Evolutionary conservation across 2,888 invertebrate species (phyloP).

Genomic region (Dendrolimus pini): DNA sequence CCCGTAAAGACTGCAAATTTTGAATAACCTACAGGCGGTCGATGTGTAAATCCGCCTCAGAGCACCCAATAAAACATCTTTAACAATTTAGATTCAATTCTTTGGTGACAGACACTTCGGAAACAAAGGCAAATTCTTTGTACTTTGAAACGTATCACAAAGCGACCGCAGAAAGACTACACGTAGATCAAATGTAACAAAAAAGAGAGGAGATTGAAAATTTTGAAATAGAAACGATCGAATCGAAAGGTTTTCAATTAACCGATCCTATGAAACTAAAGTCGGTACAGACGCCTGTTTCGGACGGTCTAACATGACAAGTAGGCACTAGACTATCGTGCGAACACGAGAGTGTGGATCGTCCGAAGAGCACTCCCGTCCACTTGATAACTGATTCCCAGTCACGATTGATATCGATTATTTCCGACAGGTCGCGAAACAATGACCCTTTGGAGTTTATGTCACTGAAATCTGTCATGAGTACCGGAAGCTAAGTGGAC

Average conservation of each 20-base stretch:
- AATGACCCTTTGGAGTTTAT: constrained; percentile 33
- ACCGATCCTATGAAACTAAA: constrained; percentile 33
- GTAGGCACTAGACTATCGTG: constrained; percentile 41
- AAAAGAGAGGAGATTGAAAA: not conserved
- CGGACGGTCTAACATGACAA: constrained; percentile 32
- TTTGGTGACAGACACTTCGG: no score
- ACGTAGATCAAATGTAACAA: not conserved
- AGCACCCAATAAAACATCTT: no score
- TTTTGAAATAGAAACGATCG: constrained; percentile 5
- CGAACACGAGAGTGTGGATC: constrained; percentile 36
- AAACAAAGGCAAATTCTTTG: not conserved
- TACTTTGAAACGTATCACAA: not conserved
- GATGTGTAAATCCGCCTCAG: no score
- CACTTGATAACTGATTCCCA: constrained; percentile 54
- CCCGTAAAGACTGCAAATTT: no score
- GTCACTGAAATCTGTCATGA: constrained; percentile 13
- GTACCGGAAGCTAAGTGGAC: not conserved
- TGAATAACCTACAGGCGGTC: no score
- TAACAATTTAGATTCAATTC: no score
- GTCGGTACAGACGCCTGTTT: constrained; percentile 38
- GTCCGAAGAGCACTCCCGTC: constrained; percentile 38
- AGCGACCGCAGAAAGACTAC: not conserved
- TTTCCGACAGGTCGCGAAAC: constrained; percentile 32
- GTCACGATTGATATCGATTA: constrained; percentile 51
- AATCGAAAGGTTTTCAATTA: constrained; percentile 44